Percentiles rank a stretch among this genome's conserved stretches.
Evolutionary conservation across 2,113 vertebrate species (phyloP).

Genomic region (Saccopteryx bilineata): DNA sequence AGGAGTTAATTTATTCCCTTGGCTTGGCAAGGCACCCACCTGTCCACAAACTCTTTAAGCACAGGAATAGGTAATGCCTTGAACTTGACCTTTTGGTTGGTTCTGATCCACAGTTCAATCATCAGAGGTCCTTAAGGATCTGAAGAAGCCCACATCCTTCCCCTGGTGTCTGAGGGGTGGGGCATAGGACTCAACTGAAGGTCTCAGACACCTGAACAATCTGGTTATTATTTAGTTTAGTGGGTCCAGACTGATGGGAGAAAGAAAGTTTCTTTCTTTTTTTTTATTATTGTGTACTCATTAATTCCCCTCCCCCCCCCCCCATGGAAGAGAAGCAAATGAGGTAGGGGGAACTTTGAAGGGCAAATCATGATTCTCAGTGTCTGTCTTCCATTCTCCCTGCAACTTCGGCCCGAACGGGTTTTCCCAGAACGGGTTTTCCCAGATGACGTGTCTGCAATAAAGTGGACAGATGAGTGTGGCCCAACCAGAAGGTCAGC

Average conservation of each 20-base stretch:
- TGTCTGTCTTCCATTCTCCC: neutral
- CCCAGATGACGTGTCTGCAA: neutral
- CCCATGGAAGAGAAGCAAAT: slow-evolving; percentile 29
- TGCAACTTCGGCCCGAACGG: slow-evolving; percentile 31
- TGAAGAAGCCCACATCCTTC: slow-evolving; percentile 28
- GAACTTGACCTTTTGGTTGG: slow-evolving; percentile 88
- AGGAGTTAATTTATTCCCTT: neutral
- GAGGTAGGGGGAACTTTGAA: neutral
- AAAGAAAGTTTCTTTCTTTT: slow-evolving; percentile 43
- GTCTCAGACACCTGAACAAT: slow-evolving; percentile 32
- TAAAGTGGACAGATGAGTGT: slow-evolving; percentile 35
- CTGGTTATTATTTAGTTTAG: slow-evolving; percentile 71
- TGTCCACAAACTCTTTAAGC: neutral
- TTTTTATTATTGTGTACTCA: slow-evolving; percentile 58
- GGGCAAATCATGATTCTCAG: slow-evolving; percentile 17
- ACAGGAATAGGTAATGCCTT: slow-evolving; percentile 82
- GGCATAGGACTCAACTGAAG: neutral
- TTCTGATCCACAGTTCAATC: slow-evolving; percentile 48
- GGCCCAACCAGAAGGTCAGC: neutral
- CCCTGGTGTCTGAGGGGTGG: neutral
- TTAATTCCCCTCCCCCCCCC: neutral
- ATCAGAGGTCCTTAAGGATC: neutral
- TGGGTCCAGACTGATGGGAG: slow-evolving; percentile 36
- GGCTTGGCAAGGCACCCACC: neutral
- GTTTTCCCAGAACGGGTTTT: slow-evolving; percentile 37